Base-by-base conservation (phyloP, 2,888 invertebrate genomes). In the Eristalis tenax region DNA sequence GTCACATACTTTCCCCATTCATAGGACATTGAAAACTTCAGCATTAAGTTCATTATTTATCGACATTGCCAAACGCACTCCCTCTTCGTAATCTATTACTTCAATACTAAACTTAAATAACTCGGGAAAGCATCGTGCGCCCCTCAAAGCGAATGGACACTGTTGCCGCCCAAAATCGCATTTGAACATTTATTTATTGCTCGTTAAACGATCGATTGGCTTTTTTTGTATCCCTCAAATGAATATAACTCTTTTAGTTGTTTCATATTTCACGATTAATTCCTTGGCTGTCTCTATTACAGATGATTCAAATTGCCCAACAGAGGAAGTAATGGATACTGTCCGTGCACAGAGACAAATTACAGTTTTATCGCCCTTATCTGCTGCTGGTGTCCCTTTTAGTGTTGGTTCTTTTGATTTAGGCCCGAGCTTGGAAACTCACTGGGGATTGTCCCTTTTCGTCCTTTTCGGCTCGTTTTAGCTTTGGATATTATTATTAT, bases 241-340 rank as follows among this genome's bases (percentile, higher is more conserved):
- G 81, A 76, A 76, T 76, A 76, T 76, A 82, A 82, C 83, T 83
- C 83, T 77, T 66, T 73, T 71, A 61, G 83, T 83, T 83, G 83
- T 71, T 77, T 83, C 76, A 83, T 83, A 83, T 83, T 83, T 83
- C 68, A 83, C 71, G 77, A 83, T 83, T 83, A 83, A 83, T 83
- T 77, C 63, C 56, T 66, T 35, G 40, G 71, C 77, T 76, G 76
- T 77, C 76, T 77, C 83, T 73, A 77, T 83, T 83, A 83, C 76
- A 77, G 83, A 73, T 73, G 77, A 83, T 77, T 83, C 83, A 83
- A 83, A 83, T 83, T 71, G 71, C 71, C 77, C 71, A 77, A 71
- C 77, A 76, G 76, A 81, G 66, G 71, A 83, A 71, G 76, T 77
- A 83, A 77, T 83, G 77, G 82, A 83, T 77, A 71, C 68, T 83